phyloP scores from a whole-genome alignment of 2,797 vertebrate species.

The Alfaro cultratus region DNA sequence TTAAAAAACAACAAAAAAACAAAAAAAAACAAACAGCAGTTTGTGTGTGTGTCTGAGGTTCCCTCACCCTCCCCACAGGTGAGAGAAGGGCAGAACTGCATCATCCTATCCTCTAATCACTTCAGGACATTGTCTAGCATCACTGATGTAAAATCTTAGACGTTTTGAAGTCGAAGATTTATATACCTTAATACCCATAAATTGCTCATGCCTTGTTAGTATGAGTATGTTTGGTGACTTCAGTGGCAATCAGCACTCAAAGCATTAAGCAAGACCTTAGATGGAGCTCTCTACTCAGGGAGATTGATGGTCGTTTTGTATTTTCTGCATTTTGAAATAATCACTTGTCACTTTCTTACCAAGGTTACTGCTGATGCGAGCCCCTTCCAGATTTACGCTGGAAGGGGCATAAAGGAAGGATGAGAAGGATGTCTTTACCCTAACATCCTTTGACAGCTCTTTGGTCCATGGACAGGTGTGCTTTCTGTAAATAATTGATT shows the following conservation, averaged over 20 bases:
- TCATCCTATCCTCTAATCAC: background rate
- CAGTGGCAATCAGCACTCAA: background rate
- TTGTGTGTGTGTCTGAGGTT: too few relatives aligned
- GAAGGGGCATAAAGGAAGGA: too few relatives aligned
- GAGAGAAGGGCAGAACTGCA: background rate
- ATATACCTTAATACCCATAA: background rate
- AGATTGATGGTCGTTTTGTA: background rate
- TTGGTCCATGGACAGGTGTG: background rate
- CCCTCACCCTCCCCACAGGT: too few relatives aligned
- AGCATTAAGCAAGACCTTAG: background rate
- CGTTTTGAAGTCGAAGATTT: background rate
- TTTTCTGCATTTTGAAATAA: background rate
- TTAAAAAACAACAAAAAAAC: too few relatives aligned
- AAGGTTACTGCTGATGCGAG: background rate
- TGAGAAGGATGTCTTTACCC: background rate
- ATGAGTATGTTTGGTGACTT: background rate
- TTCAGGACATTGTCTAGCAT: background rate
- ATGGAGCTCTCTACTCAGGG: background rate
- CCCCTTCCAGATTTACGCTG: background rate
- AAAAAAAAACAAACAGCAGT: too few relatives aligned
- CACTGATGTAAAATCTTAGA: background rate
- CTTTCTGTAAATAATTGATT: constrained; percentile 7
- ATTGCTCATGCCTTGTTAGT: background rate
- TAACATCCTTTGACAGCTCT: background rate
- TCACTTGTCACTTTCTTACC: background rate